Percentiles rank a stretch among this genome's conserved stretches.
Evolutionary conservation across 2,888 invertebrate genomes (phyloP).

Genomic region (Brachynemurus nebulosus): DNA sequence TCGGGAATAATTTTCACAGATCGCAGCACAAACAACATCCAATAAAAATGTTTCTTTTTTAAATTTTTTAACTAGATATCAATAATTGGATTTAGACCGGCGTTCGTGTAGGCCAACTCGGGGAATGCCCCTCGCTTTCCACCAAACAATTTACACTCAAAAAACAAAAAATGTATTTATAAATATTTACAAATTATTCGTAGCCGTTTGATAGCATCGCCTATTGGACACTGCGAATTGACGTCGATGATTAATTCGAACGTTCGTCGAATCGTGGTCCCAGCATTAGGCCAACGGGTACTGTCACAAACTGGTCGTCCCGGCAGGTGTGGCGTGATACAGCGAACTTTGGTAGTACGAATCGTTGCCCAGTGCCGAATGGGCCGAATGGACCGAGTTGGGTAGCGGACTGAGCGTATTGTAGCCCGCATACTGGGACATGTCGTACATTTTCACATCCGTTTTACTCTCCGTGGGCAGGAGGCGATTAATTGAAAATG

Average conservation of each 20-base stretch:
- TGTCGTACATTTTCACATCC: constrained; percentile 88
- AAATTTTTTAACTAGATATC: too few relatives aligned
- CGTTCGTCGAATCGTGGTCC: neutral
- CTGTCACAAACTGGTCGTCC: constrained; percentile 82
- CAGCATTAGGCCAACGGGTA: constrained; percentile 68
- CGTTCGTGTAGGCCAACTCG: too few relatives aligned
- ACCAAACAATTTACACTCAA: neutral
- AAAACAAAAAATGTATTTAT: neutral
- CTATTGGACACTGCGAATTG: neutral
- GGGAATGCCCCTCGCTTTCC: neutral
- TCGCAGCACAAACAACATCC: too few relatives aligned
- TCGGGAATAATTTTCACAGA: too few relatives aligned
- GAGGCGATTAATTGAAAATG: constrained; percentile 88
- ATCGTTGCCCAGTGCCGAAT: constrained; percentile 49
- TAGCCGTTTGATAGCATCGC: neutral
- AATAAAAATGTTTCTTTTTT: too few relatives aligned
- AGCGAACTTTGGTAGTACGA: constrained; percentile 75
- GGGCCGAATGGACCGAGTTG: constrained; percentile 40
- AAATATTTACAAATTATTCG: neutral
- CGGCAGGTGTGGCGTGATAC: constrained; percentile 50
- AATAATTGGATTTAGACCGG: too few relatives aligned
- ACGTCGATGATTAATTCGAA: neutral
- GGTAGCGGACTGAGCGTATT: constrained; percentile 46
- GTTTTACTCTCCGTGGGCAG: constrained; percentile 78
- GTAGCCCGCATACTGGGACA: constrained; percentile 49